A percentile compares a stretch with the other conserved stretches of the same genome.
Conservation (phyloP, 2,797 vertebrate genomes). For the Chloroceryle inda region DNA sequence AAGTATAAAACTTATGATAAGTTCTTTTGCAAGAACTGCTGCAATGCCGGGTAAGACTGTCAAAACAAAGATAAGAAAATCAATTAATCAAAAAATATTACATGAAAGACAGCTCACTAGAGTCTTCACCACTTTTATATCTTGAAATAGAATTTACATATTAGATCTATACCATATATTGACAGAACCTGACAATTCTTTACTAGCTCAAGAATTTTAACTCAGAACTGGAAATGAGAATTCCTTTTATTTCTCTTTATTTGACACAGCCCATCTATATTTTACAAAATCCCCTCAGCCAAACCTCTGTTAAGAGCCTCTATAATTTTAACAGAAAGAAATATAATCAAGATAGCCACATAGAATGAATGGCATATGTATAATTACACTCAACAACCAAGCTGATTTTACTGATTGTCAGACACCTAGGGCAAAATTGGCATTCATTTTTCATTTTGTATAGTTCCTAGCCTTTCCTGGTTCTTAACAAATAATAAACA, state of each 20-base stretch:
- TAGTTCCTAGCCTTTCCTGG: neutral
- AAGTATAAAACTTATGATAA: neutral
- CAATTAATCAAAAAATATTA: neutral
- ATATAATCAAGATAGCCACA: neutral
- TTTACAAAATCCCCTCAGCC: neutral
- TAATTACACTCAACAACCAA: neutral
- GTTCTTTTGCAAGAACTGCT: neutral
- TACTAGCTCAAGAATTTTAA: conserved; percentile 1
- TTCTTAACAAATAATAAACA: neutral
- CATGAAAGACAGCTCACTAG: neutral
- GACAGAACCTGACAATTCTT: neutral
- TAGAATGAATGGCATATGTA: neutral
- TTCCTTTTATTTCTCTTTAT: neutral
- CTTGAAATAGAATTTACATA: neutral
- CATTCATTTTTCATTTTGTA: neutral
- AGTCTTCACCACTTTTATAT: neutral
- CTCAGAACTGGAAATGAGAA: neutral
- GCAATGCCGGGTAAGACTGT: neutral
- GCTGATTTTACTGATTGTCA: neutral
- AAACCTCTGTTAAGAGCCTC: neutral
- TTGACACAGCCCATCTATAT: neutral
- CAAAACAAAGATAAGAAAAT: conserved; percentile 28
- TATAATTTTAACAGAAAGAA: neutral
- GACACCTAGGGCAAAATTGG: neutral
- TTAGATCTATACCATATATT: neutral